These are phyloP conservation scores for Fabriciana adippe DNA, from an alignment of 2,888 invertebrate genomes.

Conservation along the genomic window DNA sequence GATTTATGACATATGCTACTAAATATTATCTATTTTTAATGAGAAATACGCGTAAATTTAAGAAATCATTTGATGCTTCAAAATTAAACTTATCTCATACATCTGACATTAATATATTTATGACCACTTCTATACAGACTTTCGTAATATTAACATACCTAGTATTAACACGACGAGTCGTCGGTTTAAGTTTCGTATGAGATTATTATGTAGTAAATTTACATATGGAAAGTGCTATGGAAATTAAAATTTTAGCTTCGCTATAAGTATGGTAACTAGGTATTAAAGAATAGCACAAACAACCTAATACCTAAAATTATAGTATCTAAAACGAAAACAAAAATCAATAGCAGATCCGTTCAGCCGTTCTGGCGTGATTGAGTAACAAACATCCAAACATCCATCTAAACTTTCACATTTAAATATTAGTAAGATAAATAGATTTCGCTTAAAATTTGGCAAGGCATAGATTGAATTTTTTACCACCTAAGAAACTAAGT, in stretches of 20 bases:
- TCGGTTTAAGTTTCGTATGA: neutral
- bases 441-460: too few relatives aligned
- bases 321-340: too few relatives aligned
- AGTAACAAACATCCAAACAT: too few relatives aligned
- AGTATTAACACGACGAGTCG: conserved; percentile 6
- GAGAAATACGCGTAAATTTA: neutral
- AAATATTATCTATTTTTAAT: conserved; percentile 6
- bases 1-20: conserved; percentile 17
- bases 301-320: too few relatives aligned
- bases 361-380: too few relatives aligned
- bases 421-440: too few relatives aligned
- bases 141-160: neutral
- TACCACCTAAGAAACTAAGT: too few relatives aligned
- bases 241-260: neutral
- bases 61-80: neutral
- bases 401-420: too few relatives aligned
- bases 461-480: too few relatives aligned
- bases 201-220: neutral
- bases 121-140: neutral
- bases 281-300: too few relatives aligned
- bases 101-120: conserved; percentile 12
- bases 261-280: too few relatives aligned
- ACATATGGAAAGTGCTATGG: neutral
- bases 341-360: too few relatives aligned
- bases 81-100: conserved; percentile 11